Conservation (phyloP, 2,888 invertebrate species). For the Caenorhabditis sp. region DNA sequence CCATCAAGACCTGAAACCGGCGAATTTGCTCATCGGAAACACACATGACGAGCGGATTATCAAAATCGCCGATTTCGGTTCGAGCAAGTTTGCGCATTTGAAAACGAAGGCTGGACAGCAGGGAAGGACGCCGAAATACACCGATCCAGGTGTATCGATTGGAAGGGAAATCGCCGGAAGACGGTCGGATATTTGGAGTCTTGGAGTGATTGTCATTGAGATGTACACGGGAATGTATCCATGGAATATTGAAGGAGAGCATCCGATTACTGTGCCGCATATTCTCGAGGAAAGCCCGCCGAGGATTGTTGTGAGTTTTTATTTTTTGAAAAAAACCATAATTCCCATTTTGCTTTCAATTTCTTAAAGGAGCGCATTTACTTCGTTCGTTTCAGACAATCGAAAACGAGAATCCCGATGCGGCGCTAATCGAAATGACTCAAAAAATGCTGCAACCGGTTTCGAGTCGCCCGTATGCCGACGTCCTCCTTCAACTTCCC, state of each 20-base stretch:
- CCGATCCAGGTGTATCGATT: conserved; percentile 71
- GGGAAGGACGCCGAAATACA: conserved; percentile 77
- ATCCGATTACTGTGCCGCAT: conserved; percentile 38
- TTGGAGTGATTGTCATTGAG: conserved; percentile 74
- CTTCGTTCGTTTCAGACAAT: conserved; percentile 17
- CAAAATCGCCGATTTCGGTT: conserved; percentile 85
- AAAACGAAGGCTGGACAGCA: conserved; percentile 41
- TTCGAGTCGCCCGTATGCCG: conserved; percentile 35
- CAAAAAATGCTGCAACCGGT: conserved; percentile 45
- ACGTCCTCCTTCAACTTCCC: conserved; percentile 17
- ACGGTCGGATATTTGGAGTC: conserved; percentile 78
- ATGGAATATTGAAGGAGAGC: conserved; percentile 67
- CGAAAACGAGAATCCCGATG: conserved; percentile 29
- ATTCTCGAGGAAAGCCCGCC: conserved; percentile 49
- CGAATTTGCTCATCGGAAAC: conserved; percentile 84
- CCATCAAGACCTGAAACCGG: conserved; percentile 85
- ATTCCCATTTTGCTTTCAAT: no score
- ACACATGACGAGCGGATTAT: conserved; percentile 75
- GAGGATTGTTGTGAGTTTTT: conserved; percentile 29
- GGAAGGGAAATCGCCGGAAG: conserved; percentile 62
- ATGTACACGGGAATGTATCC: conserved; percentile 73
- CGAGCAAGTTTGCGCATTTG: conserved; percentile 81
- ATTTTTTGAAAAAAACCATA: no score
- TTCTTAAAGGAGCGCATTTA: no score
- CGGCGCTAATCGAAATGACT: conserved; percentile 39